Evolutionary conservation across 35 echinoderm and acorn worm genomes (phyloP).

Genomic region (Heliocidaris erythrogramma): DNA sequence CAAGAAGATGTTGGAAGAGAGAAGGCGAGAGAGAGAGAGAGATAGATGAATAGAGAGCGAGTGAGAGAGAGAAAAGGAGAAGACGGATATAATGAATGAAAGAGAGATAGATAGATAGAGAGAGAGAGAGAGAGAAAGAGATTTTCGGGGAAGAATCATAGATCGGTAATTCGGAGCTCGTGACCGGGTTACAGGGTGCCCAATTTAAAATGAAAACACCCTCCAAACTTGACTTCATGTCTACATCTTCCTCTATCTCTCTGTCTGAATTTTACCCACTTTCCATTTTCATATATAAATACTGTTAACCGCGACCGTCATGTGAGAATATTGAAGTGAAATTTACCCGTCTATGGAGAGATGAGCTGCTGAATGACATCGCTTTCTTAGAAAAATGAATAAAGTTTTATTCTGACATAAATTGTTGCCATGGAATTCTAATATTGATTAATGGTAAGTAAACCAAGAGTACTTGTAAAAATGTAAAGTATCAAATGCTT

Average conservation of each 20-base stretch:
- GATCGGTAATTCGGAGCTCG: not conserved
- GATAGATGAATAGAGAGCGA: too few relatives aligned
- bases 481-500: not conserved
- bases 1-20: not conserved
- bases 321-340: not conserved
- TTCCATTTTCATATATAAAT: not conserved
- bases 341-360: not conserved
- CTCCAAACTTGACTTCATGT: not conserved
- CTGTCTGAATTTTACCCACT: not conserved
- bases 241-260: not conserved
- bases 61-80: too few relatives aligned
- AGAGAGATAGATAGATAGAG: not conserved
- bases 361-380: not conserved
- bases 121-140: not conserved
- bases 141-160: not conserved
- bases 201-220: slow-evolving; percentile 11
- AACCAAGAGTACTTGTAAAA: not conserved
- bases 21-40: too few relatives aligned
- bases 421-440: not conserved
- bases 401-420: not conserved
- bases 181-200: not conserved
- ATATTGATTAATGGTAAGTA: not conserved
- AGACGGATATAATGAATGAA: too few relatives aligned
- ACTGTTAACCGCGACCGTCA: not conserved
- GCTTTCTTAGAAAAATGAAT: too few relatives aligned